phyloP scores from a whole-genome alignment of 2,797 vertebrate genomes.

The Champsocephalus gunnari region DNA sequence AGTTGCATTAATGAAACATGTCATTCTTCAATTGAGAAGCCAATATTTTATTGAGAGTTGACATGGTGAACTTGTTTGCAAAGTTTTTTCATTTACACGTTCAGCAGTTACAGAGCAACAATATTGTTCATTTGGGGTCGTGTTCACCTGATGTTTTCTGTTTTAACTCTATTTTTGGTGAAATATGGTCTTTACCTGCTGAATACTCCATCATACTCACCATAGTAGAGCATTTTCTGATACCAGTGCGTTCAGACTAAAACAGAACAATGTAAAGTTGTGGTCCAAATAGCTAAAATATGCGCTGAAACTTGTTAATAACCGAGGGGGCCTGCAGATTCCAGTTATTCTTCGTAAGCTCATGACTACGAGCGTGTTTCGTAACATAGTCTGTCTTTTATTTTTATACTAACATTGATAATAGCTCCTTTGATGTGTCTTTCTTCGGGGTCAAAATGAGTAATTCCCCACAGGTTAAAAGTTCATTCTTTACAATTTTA shows the following conservation, averaged over 20 bases:
- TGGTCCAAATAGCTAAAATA: neutral
- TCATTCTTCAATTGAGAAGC: conserved; percentile 15
- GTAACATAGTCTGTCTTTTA: too few relatives aligned
- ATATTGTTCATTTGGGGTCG: neutral
- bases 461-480: too few relatives aligned
- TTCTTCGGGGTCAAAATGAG: too few relatives aligned
- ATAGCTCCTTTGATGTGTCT: too few relatives aligned
- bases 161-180: neutral
- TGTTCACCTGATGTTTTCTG: neutral
- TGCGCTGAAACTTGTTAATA: neutral
- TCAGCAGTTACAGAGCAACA: neutral
- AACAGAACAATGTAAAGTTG: neutral
- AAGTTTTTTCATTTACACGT: neutral
- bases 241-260: neutral
- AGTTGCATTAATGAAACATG: conserved; percentile 45
- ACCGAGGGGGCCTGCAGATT: too few relatives aligned
- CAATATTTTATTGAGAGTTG: neutral
- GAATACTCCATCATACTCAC: neutral
- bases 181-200: neutral
- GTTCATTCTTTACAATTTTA: too few relatives aligned
- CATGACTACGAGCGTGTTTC: too few relatives aligned
- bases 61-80: neutral
- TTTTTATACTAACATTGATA: too few relatives aligned
- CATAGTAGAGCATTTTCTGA: neutral
- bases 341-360: too few relatives aligned